Evolutionary conservation across 2,113 vertebrate species (phyloP).

Genomic region (Thalassoma bifasciatum): DNA sequence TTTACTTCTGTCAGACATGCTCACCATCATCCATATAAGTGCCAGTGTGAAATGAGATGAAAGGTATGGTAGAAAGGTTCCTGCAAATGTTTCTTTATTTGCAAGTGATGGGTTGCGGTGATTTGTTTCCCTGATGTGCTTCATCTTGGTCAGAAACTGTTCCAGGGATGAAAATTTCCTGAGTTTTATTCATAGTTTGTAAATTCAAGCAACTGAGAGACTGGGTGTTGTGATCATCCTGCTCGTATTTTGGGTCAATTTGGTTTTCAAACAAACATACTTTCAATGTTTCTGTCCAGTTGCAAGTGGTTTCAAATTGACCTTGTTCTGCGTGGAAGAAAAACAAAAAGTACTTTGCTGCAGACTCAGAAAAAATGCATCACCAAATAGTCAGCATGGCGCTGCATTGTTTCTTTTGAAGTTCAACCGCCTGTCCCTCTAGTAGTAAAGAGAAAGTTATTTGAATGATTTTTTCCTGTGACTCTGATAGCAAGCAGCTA

Average conservation of each 20-base stretch:
- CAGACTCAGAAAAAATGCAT: background rate
- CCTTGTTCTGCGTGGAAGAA: constrained; percentile 7
- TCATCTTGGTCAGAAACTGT: background rate
- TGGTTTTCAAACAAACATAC: constrained; percentile 10
- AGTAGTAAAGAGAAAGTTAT: background rate
- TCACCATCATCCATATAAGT: constrained; percentile 7
- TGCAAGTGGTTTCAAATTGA: constrained; percentile 24
- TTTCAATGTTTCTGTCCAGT: constrained; percentile 15
- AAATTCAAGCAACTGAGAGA: constrained; percentile 29
- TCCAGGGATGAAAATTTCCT: constrained; percentile 5
- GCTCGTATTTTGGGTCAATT: constrained; percentile 12
- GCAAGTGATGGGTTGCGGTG: constrained; percentile 21
- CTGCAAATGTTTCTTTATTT: constrained; percentile 17
- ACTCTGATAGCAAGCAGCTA: background rate
- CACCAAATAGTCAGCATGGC: background rate
- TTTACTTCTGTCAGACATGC: constrained; percentile 21
- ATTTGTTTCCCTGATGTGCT: constrained; percentile 30
- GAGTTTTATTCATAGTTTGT: constrained; percentile 12
- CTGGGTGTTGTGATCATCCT: constrained; percentile 4
- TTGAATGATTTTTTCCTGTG: background rate
- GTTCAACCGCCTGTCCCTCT: background rate
- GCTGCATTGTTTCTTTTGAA: no score
- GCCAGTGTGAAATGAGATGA: constrained; percentile 31
- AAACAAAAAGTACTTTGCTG: constrained; percentile 2
- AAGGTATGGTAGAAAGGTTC: constrained; percentile 10